Conservation (phyloP, 2,888 invertebrate species). For the Drosophila birchii region DNA sequence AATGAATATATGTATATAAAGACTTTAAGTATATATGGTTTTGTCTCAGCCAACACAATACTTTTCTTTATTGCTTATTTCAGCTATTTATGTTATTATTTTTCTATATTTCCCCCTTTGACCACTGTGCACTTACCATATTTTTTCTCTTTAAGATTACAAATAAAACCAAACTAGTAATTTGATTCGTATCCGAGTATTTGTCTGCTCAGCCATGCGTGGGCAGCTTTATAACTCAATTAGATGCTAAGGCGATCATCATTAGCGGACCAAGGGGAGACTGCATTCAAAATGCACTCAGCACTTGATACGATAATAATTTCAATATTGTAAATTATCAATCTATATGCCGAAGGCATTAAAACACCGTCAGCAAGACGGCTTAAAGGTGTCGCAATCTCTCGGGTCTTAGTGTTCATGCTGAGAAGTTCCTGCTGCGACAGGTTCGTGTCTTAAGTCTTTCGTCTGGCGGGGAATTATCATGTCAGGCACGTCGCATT, state of each 20-base stretch:
- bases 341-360: conserved; percentile 77
- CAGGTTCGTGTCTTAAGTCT: conserved; percentile 80
- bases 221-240: conserved; percentile 66
- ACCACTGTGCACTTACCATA: conserved; percentile 18
- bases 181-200: conserved; percentile 45
- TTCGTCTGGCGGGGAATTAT: conserved; percentile 61
- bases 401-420: conserved; percentile 13
- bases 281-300: conserved; percentile 62
- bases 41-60: no score
- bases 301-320: conserved; percentile 58
- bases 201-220: conserved; percentile 52
- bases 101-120: background rate
- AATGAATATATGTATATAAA: no score
- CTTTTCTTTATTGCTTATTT: no score
- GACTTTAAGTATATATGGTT: background rate
- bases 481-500: conserved; percentile 49
- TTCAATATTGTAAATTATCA: conserved; percentile 49
- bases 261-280: conserved; percentile 53
- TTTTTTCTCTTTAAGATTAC: conserved; percentile 34
- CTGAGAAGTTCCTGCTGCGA: conserved; percentile 73
- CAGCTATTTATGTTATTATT: background rate
- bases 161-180: conserved; percentile 44
- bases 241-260: conserved; percentile 66
- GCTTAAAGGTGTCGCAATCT: conserved; percentile 59
- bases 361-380: conserved; percentile 22